Percentiles rank a stretch among this genome's conserved stretches.
phyloP scores from a whole-genome alignment of 2,113 vertebrate genomes.

The Apteryx mantelli region DNA sequence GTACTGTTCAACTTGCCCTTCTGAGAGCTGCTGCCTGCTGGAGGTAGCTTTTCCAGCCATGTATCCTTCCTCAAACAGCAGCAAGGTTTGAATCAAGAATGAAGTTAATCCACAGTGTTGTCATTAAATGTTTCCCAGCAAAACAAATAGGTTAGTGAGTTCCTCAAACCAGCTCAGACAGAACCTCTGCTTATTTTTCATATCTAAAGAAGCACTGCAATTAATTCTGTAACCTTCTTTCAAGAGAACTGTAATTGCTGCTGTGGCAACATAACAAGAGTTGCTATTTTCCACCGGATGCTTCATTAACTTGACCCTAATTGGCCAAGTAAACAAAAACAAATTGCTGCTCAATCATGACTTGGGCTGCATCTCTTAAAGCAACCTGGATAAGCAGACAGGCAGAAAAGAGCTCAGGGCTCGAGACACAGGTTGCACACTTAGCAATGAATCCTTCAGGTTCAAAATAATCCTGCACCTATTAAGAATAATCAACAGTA shows the following conservation, averaged over 20 bases:
- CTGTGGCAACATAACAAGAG: constrained; percentile 26
- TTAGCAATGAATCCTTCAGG: constrained; percentile 3
- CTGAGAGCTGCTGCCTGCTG: background rate
- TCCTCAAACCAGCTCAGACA: background rate
- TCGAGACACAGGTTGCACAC: background rate
- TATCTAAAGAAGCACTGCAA: background rate
- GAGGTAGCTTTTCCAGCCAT: background rate
- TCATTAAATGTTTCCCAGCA: background rate
- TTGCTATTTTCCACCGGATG: background rate
- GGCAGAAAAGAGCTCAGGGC: background rate
- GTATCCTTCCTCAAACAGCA: background rate
- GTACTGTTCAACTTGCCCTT: background rate
- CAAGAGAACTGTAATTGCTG: constrained; percentile 15
- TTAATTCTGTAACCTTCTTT: background rate
- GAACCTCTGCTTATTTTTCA: background rate
- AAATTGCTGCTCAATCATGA: background rate
- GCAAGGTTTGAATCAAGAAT: background rate
- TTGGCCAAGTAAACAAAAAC: constrained; percentile 38
- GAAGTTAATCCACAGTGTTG: background rate
- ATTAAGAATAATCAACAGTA: background rate
- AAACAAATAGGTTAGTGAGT: background rate
- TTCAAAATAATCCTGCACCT: background rate
- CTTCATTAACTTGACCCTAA: constrained; percentile 55
- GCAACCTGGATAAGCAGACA: background rate
- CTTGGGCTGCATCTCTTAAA: background rate